phyloP scores from a whole-genome alignment of 1,140 invertebrate species.

The Pygmarrhopalites habei region DNA sequence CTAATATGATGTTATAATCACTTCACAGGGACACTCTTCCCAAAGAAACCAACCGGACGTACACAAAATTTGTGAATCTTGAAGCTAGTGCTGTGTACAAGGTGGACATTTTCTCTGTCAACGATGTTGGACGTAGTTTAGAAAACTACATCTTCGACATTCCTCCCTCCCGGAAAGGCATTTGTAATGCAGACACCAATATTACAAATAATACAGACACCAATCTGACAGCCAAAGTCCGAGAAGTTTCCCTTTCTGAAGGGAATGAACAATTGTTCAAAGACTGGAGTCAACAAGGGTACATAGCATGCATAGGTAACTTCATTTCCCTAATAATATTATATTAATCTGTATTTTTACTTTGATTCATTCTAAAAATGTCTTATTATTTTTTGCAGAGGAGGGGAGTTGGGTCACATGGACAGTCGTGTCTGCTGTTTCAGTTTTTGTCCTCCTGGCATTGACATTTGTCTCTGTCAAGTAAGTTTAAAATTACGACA shows the following conservation, averaged over 20 bases:
- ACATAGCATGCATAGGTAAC: constrained; percentile 28
- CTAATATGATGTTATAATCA: background rate
- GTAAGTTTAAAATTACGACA: constrained; percentile 14
- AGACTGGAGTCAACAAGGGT: constrained; percentile 34
- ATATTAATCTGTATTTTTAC: background rate
- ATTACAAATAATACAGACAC: too few species aligned
- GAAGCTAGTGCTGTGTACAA: constrained; percentile 45
- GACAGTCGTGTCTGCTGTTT: background rate
- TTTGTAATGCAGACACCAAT: too few species aligned
- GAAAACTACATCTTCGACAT: constrained; percentile 54
- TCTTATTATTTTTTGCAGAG: background rate
- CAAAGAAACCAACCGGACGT: constrained; percentile 47
- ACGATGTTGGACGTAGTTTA: constrained; percentile 52
- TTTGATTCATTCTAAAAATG: too few species aligned
- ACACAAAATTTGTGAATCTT: constrained; percentile 50
- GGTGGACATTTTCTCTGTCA: constrained; percentile 51
- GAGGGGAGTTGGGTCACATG: constrained; percentile 21
- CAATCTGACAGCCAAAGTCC: constrained; percentile 33
- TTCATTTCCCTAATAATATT: background rate
- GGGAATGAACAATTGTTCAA: constrained; percentile 13
- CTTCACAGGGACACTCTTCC: constrained; percentile 41
- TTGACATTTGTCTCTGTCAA: constrained; percentile 17
- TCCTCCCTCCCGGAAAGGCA: constrained; percentile 52
- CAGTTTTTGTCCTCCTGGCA: constrained; percentile 3
- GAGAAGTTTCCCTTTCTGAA: constrained; percentile 22